A percentile compares a stretch with the other conserved stretches of the same genome.
Conservation (phyloP, 2,888 invertebrate genomes). For the Priocnemis perturbator region DNA sequence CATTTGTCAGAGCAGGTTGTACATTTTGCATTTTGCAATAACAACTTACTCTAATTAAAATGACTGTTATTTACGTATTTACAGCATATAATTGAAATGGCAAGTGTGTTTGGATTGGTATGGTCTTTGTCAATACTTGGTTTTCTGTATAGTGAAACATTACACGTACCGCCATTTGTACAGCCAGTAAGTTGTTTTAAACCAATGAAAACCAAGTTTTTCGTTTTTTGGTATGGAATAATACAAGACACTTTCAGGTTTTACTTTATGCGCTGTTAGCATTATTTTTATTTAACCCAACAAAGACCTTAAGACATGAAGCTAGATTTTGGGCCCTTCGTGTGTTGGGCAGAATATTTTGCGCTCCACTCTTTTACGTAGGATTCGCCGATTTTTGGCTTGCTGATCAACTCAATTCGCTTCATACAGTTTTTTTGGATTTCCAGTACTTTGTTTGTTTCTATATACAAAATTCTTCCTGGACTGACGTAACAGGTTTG, state of each 20-base stretch:
- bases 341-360: slow-evolving; percentile 83
- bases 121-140: slow-evolving; percentile 94
- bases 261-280: slow-evolving; percentile 83
- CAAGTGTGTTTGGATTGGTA: slow-evolving; percentile 94
- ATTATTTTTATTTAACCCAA: slow-evolving; percentile 94
- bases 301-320: slow-evolving; percentile 92
- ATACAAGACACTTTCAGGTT: slow-evolving; percentile 68
- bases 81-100: slow-evolving; percentile 94
- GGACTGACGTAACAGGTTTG: slow-evolving; percentile 77
- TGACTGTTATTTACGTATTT: slow-evolving; percentile 22
- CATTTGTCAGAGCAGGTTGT: slow-evolving; percentile 89
- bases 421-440: slow-evolving; percentile 93
- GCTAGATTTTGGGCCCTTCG: slow-evolving; percentile 95
- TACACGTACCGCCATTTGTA: slow-evolving; percentile 93
- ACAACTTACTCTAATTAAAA: not conserved
- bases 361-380: slow-evolving; percentile 92
- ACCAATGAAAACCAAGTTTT: not conserved
- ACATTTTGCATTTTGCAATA: not conserved
- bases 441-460: slow-evolving; percentile 96
- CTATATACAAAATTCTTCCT: slow-evolving; percentile 83
- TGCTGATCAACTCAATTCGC: slow-evolving; percentile 97
- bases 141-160: slow-evolving; percentile 87
- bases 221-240: not conserved
- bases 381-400: slow-evolving; percentile 99
- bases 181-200: slow-evolving; percentile 80